A percentile compares a stretch with the other conserved stretches of the same genome.
phyloP scores from a whole-genome alignment of 2,797 vertebrate species.

The Pantherophis vulpinus region DNA sequence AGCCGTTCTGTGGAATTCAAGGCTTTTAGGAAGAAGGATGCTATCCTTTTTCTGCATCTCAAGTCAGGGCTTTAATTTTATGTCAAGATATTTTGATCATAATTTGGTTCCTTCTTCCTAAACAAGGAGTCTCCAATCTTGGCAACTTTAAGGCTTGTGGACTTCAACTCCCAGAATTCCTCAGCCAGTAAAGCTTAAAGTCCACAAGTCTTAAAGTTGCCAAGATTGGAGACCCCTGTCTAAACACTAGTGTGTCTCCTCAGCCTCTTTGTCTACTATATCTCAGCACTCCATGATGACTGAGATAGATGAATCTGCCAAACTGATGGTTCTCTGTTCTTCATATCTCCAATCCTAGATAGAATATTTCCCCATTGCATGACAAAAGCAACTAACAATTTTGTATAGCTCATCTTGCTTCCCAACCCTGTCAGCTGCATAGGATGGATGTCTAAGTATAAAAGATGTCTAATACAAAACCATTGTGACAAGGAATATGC shows the following conservation, averaged over 20 bases:
- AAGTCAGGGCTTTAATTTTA: not conserved
- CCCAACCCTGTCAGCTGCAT: not conserved
- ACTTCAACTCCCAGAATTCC: no score
- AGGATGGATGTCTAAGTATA: not conserved
- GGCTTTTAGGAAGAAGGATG: not conserved
- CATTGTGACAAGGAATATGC: not conserved
- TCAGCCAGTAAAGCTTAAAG: no score
- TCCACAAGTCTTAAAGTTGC: no score
- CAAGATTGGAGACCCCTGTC: no score
- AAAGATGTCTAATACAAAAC: not conserved
- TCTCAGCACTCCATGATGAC: not conserved
- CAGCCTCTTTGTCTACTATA: not conserved
- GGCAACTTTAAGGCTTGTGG: no score
- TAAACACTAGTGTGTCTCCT: not conserved
- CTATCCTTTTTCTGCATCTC: not conserved
- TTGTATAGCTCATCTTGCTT: not conserved
- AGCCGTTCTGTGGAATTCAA: not conserved
- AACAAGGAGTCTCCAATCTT: not conserved
- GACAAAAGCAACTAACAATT: not conserved
- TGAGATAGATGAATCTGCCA: not conserved
- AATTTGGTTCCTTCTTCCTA: not conserved
- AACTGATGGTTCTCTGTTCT: not conserved
- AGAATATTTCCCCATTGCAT: not conserved
- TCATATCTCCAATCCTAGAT: not conserved
- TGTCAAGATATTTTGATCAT: not conserved